Conservation (phyloP, 2,797 vertebrate species). For the Hypotaenidia okinawae region DNA sequence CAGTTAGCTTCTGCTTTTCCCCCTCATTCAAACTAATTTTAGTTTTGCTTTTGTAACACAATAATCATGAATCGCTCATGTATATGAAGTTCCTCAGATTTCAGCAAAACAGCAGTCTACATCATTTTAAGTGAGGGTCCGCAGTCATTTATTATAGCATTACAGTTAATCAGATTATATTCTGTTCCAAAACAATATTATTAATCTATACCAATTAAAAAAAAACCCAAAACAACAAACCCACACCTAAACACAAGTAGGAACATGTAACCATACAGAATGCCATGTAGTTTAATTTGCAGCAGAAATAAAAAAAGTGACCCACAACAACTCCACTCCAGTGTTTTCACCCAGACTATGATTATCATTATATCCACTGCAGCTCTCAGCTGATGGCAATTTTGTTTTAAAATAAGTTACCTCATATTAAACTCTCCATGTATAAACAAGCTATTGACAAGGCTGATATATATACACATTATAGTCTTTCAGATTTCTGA, state of each 20-base stretch:
- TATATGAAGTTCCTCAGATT: not conserved
- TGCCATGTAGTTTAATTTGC: not conserved
- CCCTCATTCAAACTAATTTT: not conserved
- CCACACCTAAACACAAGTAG: not conserved
- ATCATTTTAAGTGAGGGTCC: not conserved
- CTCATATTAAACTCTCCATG: not conserved
- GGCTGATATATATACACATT: not conserved
- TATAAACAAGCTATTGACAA: not conserved
- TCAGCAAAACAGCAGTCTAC: not conserved
- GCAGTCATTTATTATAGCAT: not conserved
- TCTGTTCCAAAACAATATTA: not conserved
- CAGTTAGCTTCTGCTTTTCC: slow-evolving; percentile 5
- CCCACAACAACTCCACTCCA: not conserved
- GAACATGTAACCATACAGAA: not conserved
- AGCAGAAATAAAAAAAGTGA: not conserved
- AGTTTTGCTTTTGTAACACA: slow-evolving; percentile 21
- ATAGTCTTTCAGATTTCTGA: not conserved
- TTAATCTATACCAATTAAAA: not conserved
- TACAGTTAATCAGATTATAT: not conserved
- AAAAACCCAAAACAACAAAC: not conserved
- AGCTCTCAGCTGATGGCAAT: not conserved
- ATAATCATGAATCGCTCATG: not conserved
- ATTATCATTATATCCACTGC: not conserved
- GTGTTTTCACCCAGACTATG: not conserved
- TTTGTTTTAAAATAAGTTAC: not conserved